Evolutionary conservation across 2,113 vertebrate genomes (phyloP).

Genomic region (Bostrychus sinensis): DNA sequence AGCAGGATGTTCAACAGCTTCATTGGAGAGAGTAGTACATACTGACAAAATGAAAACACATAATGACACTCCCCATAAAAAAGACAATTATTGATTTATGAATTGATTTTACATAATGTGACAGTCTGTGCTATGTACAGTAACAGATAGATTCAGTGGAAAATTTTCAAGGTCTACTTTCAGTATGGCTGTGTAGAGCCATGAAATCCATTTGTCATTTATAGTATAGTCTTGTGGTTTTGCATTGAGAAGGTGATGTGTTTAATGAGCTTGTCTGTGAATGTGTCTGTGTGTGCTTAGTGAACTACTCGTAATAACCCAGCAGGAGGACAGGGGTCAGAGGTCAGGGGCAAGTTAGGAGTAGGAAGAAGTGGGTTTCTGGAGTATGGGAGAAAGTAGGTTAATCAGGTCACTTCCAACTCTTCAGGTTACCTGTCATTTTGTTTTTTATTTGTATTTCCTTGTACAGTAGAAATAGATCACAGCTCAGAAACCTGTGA

Average conservation of each 20-base stretch:
- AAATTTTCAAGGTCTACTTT: background rate
- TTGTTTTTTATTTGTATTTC: background rate
- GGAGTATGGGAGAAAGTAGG: background rate
- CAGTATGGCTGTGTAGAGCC: background rate
- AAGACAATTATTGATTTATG: background rate
- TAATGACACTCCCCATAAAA: background rate
- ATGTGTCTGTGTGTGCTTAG: constrained; percentile 7
- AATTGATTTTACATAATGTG: constrained; percentile 8
- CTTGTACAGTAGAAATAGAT: too few relatives aligned
- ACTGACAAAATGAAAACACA: constrained; percentile 20
- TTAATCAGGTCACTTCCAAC: background rate
- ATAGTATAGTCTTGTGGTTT: background rate
- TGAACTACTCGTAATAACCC: background rate
- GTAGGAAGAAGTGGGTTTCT: background rate
- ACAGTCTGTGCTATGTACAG: background rate
- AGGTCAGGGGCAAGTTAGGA: background rate
- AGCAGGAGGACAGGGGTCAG: background rate
- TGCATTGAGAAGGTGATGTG: background rate
- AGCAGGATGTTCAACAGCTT: constrained; percentile 17
- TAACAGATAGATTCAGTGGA: background rate
- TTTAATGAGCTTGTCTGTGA: background rate
- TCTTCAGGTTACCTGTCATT: background rate
- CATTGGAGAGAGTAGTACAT: background rate
- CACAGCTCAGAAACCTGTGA: too few relatives aligned
- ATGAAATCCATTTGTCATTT: background rate